These are phyloP conservation scores for Epinotia ramella DNA, from an alignment of 2,888 invertebrate species.

Conservation along the genomic window DNA sequence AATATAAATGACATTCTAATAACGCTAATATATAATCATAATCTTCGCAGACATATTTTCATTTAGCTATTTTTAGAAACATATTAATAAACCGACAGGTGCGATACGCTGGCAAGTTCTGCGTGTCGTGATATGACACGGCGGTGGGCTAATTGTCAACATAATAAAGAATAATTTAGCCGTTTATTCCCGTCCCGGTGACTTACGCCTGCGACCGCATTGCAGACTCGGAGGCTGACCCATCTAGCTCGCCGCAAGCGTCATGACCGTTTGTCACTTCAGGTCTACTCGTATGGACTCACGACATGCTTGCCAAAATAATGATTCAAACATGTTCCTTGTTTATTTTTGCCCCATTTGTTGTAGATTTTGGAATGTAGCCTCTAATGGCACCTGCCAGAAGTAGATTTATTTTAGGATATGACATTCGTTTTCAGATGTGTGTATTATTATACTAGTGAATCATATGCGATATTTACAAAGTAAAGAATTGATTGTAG, in stretches of 20 bases:
- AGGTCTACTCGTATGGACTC: conserved; percentile 61
- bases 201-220: conserved; percentile 40
- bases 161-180: conserved; percentile 62
- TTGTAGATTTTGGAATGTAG: conserved; percentile 62
- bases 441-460: conserved; percentile 27
- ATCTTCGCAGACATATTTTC: conserved; percentile 33
- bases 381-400: conserved; percentile 29
- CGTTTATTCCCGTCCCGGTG: conserved; percentile 65
- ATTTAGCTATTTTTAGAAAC: conserved; percentile 73
- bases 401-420: conserved; percentile 35
- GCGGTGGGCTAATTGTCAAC: conserved; percentile 76
- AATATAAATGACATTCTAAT: no score
- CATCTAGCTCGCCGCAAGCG: conserved; percentile 49
- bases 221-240: conserved; percentile 19
- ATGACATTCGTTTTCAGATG: conserved; percentile 26
- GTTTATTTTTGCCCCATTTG: conserved; percentile 63
- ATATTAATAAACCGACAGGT: conserved; percentile 83
- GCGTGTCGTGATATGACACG: conserved; percentile 69
- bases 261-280: conserved; percentile 61
- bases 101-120: conserved; percentile 75
- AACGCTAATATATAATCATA: conserved; percentile 10
- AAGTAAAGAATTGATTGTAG: background rate
- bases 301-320: conserved; percentile 71
- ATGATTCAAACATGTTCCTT: conserved; percentile 69
- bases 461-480: conserved; percentile 7